Evolutionary conservation across 1,140 invertebrate genomes (phyloP), one percentile per base, ranked within the genome.

Genomic region (Drosophila nigromelanica): DNA sequence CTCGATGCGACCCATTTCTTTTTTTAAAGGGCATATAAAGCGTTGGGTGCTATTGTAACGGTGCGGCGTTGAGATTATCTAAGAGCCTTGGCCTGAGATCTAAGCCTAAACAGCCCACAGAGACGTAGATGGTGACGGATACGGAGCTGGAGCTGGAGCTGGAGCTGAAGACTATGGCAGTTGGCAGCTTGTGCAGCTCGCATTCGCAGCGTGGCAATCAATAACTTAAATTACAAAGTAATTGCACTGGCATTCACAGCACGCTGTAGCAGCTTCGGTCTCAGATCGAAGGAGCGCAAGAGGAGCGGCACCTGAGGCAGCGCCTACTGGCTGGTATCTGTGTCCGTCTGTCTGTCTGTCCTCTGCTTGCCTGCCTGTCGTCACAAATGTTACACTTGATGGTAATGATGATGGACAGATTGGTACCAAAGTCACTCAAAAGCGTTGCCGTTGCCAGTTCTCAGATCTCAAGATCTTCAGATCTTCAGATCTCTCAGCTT

Each of bases 171-270:
- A 24, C 48, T 48, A 6, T 61, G 43, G 27, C 59, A 52, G 63
- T 55, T 61, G 45, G 58, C 72, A 47, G 59, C 48, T 68, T 50
- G 50, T 47, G 66, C 64, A 70, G 56, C 61, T 59, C 54, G 47
- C 62, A 66, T 68, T 69, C 67, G 68, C 80, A 89, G 82, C 74
- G 69, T 79, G 89, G 90, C 90, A 91, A 91, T 91, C 90, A 91
- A 91, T 91, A 91, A 91, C 90, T 91, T 91, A 91, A 91, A 91
- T 91, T 91, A 90, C 90, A 91, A 91, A 91, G 86, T 91, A 91
- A 91, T 91, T 91, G 90, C 90, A 64, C 69, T 78, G 90, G 89
- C 77, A 91, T 90, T 85, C 89, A 89, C 83, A 89, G 83, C 79
- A 89, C 80, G 83, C 79, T 83, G 79, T 72, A 50, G 71, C 52